Conservation (phyloP, 2,888 invertebrate genomes). For the Aleiodes alternator region DNA sequence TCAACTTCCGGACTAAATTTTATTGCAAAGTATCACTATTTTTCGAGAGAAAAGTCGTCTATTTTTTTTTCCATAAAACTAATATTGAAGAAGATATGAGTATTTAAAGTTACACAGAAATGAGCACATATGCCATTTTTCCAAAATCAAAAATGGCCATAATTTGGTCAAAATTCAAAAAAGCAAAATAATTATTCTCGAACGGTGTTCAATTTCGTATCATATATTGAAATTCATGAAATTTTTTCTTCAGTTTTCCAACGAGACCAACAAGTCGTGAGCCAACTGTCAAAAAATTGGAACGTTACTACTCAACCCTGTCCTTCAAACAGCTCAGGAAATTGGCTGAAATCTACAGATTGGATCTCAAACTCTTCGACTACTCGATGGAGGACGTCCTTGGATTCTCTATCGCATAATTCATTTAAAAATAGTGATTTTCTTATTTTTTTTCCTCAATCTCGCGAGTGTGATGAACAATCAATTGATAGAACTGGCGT, state of each 20-base stretch:
- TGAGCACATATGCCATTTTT: too few species aligned
- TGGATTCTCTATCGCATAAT: conserved; percentile 85
- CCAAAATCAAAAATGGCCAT: too few species aligned
- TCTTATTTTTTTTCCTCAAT: background rate
- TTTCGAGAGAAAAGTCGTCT: too few species aligned
- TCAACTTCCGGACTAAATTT: too few species aligned
- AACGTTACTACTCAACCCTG: conserved; percentile 84
- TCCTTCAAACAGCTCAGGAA: conserved; percentile 83
- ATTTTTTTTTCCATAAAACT: too few species aligned
- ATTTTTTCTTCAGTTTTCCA: conserved; percentile 64
- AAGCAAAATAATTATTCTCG: background rate
- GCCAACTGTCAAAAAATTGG: conserved; percentile 84
- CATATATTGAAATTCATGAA: too few species aligned
- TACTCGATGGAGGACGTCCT: conserved; percentile 87
- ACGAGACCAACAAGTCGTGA: conserved; percentile 78
- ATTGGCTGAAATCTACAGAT: conserved; percentile 85
- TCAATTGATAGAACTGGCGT: background rate
- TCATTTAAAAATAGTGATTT: too few species aligned
- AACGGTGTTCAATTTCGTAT: too few species aligned
- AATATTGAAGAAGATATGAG: too few species aligned
- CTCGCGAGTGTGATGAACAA: background rate
- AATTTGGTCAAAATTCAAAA: too few species aligned
- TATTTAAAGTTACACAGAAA: too few species aligned
- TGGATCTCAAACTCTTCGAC: conserved; percentile 89
- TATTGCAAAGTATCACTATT: too few species aligned